Evolutionary conservation across 2,888 invertebrate genomes (phyloP), one percentile per base, ranked within the genome.

Genomic region (Bembecia ichneumoniformis): DNA sequence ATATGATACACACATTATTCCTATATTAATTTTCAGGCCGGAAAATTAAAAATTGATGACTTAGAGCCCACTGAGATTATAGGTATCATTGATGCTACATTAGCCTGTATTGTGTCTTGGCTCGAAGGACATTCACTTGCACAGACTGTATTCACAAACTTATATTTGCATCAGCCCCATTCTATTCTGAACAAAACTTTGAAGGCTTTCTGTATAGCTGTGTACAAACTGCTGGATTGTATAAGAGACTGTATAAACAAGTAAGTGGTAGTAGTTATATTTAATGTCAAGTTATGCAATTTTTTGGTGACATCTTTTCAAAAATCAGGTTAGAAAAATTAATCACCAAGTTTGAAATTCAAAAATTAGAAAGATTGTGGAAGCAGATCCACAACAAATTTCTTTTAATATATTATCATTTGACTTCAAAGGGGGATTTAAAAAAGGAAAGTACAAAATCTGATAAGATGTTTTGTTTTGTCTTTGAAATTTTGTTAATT

Each of bases 21-120:
- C 5, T 28, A 28, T 28, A 7, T 28, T 28, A 5, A 28, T 28
- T 88, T 83, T 55, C 71, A 95, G 92, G 91, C 92, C 59, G 93
- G 93, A 3, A 90, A 91, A 55, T 77, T 97, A 43, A 95, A 95
- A 79, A 82, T 96, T 57, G 91, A 93, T 52, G 89, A 93, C 55
- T 77, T 98, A 46, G 91, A 92, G 35, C 89, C 92, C 36, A 87
- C 90, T 47, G 97, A 98, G 82, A 82, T 96, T 48, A 95, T 98
- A 60, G 97, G 96, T 35, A 93, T 98, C 35, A 96, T 98, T 62
- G 99, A 99, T 88, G 94, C 96, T 0, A 95, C 98, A 4, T 91
- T 96, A 68, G 94, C 97, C 0, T 97, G 98, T 71, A 89, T 99
- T 61, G 97, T 97, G 0, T 97, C 98, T 0, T 99, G 99, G 98